A percentile compares a stretch with the other conserved stretches of the same genome.
These are phyloP conservation scores for Phalacrocorax brasilianus DNA, from an alignment of 2,113 vertebrate genomes.

Conservation along the genomic window DNA sequence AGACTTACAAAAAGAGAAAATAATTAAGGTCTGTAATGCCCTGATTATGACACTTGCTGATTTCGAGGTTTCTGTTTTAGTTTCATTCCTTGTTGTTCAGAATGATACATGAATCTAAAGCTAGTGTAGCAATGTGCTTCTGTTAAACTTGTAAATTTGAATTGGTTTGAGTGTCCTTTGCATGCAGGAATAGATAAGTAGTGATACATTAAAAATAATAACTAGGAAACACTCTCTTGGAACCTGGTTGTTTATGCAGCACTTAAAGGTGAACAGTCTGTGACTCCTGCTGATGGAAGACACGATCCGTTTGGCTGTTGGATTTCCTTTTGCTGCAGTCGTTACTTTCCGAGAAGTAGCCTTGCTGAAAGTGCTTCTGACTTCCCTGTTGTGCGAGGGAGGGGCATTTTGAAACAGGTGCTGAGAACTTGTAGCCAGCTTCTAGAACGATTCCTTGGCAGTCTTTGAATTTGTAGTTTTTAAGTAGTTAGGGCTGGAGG, in stretches of 20 bases:
- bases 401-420: not conserved
- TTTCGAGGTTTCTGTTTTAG: not conserved
- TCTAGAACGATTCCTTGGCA: not conserved
- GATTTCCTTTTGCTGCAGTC: not conserved
- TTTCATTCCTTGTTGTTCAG: not conserved
- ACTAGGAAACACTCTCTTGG: constrained; percentile 20
- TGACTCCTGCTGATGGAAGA: not conserved
- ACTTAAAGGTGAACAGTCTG: not conserved
- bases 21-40: not conserved
- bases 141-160: constrained; percentile 11
- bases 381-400: not conserved
- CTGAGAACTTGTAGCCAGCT: not conserved
- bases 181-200: constrained; percentile 26
- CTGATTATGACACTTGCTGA: not conserved
- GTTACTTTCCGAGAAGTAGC: not conserved
- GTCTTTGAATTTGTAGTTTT: not conserved
- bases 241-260: constrained; percentile 29
- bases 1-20: not conserved
- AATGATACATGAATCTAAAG: not conserved
- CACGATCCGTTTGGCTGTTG: not conserved
- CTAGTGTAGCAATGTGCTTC: not conserved
- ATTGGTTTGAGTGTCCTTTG: constrained; percentile 13
- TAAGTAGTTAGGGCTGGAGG: not conserved
- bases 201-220: constrained; percentile 24
- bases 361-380: not conserved